Base-by-base conservation (phyloP, 2,113 vertebrate genomes). In the Triplophysa dalaica region DNA sequence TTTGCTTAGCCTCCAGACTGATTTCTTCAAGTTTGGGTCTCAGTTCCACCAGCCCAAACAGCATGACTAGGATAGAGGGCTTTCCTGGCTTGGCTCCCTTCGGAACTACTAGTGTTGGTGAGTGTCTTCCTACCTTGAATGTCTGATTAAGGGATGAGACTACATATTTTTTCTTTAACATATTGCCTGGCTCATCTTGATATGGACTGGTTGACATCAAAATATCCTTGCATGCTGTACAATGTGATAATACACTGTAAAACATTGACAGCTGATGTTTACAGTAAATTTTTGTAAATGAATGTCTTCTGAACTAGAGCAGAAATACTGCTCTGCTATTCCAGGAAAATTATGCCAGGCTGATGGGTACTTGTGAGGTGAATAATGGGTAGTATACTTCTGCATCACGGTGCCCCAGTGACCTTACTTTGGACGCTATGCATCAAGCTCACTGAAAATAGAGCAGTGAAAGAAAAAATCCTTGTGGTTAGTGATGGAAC, bases 371-470 rank as follows among this genome's bases (percentile, higher is more conserved):
- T 73, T 73, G n/a, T 16, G 54, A 61, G 54, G n/a, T 73, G 70
- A 61, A 17, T 60, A 24, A 60, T 73, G 70, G 33, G 70, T 61
- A 43, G 10, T 74, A 74, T 43, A 60, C 14, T 12, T 74, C 70
- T 60, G 54, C 33, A 60, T 60, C 70, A 74, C n/a, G 43, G 26
- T 26, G 58, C 58, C 45, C 52, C 26, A 54, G 61, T 73, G 45
- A 80, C 69, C 61, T 73, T 24, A 14, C 14, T 73, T 65, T 63
- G 60, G 61, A 24, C 45, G 33, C 60, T 73, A 65, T 70, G 60
- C 60, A 54, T 72, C 78, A 79, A 80, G 29, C 60, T 26, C 29
- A 41, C 62, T 63, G 52, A 65, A 80, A 73, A 65, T 73, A 73
- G 78, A 73, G 33, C 33, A 12, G n/a, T 22, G 60, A 4, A 62